Percentiles rank a stretch among this genome's conserved stretches.
These are phyloP conservation scores for Aelia acuminata DNA, from an alignment of 2,888 invertebrate species.

Conservation along the genomic window DNA sequence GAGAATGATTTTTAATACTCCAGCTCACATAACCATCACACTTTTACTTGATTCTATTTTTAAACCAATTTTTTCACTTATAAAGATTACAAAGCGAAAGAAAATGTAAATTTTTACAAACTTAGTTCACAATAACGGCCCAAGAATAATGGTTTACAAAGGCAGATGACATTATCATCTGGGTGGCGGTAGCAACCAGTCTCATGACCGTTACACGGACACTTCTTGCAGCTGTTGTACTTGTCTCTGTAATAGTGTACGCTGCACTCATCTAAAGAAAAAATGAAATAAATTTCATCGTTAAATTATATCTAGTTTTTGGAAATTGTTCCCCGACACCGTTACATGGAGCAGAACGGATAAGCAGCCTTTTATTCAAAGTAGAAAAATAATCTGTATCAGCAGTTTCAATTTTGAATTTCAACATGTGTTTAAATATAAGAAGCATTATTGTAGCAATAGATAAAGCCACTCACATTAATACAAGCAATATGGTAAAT, in stretches of 20 bases:
- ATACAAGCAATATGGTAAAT: background rate
- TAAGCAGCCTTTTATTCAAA: background rate
- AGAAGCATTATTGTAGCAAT: background rate
- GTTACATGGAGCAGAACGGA: background rate
- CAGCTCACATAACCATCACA: background rate
- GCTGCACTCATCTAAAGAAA: conserved; percentile 71
- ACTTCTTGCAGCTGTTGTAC: conserved; percentile 75
- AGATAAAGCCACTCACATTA: background rate
- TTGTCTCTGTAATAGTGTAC: conserved; percentile 80
- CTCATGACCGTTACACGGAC: conserved; percentile 83
- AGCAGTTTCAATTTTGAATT: background rate
- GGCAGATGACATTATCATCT: conserved; percentile 77
- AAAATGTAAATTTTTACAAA: conserved; percentile 23
- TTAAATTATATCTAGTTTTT: background rate
- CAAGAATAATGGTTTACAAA: conserved; percentile 79
- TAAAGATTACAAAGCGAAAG: background rate
- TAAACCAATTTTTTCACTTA: background rate
- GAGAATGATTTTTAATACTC: background rate
- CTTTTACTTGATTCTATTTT: background rate
- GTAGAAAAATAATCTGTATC: background rate
- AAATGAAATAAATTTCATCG: background rate
- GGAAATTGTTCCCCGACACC: background rate
- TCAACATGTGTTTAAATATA: background rate
- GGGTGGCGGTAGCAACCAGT: conserved; percentile 76
- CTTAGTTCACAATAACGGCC: conserved; percentile 77